Evolutionary conservation across 2,888 invertebrate genomes (phyloP), one percentile per base, ranked within the genome.

Genomic region (Apamea epomidion): DNA sequence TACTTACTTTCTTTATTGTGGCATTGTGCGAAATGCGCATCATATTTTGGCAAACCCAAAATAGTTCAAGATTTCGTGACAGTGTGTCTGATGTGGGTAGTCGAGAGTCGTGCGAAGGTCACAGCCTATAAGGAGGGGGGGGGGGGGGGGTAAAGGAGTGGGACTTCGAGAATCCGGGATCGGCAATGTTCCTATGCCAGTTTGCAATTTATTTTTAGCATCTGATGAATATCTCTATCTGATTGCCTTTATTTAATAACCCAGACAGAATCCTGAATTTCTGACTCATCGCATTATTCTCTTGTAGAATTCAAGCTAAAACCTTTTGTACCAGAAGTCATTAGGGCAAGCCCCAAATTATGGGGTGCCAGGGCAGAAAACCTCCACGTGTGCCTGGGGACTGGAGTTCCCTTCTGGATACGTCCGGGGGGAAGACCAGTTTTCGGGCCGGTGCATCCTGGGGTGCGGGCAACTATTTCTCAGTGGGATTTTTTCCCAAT

Each of bases 21-120:
- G 29, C 42, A 54, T 6, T 76, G 16, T 14, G 64, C 32, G 12
- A 72, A 62, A 7, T 64, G 72, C 74, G 84, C 80, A 14, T 68
- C 18, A 45, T 25, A 14, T 54, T 77, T 83, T 80, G 68, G 69
- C 65, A 60, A 78, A 75, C 37, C 29, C n/a, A 81, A 69, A 85
- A 84, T 85, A 82, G 29, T 58, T 69, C 48, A 29, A 60, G 62
- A 48, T 16, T 18, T 60, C 16, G 73, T n/a, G 76, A 71, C 71
- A 32, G 5, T 78, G 21, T 69, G 42, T 62, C 54, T 54, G 51
- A 25, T 73, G 69, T 78, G 60, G 69, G 51, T 14, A 29, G 54
- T 72, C 5, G 2, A 74, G 37, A 8, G 54, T 54, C 67, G 54
- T n/a, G 37, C 45, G 67, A 77, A 82, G 32, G 69, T 65, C 81